A percentile compares a stretch with the other conserved stretches of the same genome.
Conservation (phyloP, 2,113 vertebrate species). For the Anolis carolinensis region DNA sequence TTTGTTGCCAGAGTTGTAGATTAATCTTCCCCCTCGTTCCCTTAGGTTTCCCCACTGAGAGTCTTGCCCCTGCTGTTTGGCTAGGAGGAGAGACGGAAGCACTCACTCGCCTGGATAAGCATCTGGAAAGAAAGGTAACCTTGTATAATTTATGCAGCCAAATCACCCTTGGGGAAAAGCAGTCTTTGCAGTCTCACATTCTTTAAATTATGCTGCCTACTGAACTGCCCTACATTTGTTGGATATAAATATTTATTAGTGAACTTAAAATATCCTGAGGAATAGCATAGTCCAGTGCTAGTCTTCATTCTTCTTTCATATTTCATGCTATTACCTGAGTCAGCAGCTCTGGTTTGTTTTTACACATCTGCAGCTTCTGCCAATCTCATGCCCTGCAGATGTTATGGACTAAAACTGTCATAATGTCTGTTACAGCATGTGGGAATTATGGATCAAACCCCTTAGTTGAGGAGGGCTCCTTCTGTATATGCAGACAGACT, state of each 20-base stretch:
- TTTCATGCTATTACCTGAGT: background rate
- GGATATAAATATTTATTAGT: background rate
- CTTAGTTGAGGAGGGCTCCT: too few relatives aligned
- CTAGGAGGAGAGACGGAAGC: conserved; percentile 93
- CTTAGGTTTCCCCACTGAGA: conserved; percentile 86
- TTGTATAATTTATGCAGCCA: conserved; percentile 3
- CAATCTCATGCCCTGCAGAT: too few relatives aligned
- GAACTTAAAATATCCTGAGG: background rate
- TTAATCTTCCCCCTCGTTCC: conserved; percentile 41
- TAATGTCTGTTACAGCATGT: too few relatives aligned
- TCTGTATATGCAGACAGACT: background rate
- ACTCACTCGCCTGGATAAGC: conserved; percentile 89
- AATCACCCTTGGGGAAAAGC: background rate
- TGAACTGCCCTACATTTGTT: background rate
- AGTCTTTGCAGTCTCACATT: background rate
- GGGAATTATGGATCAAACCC: too few relatives aligned
- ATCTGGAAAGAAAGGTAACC: conserved; percentile 93
- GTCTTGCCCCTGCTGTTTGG: conserved; percentile 86
- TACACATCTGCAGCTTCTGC: too few relatives aligned
- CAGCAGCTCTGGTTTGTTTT: background rate
- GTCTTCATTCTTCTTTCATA: background rate
- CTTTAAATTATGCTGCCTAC: background rate
- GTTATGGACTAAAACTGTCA: too few relatives aligned
- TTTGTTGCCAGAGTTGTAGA: conserved; percentile 29
- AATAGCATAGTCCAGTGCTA: background rate